phyloP scores from a whole-genome alignment of 1,140 invertebrate species.

The Pachypeltis micranthus region DNA sequence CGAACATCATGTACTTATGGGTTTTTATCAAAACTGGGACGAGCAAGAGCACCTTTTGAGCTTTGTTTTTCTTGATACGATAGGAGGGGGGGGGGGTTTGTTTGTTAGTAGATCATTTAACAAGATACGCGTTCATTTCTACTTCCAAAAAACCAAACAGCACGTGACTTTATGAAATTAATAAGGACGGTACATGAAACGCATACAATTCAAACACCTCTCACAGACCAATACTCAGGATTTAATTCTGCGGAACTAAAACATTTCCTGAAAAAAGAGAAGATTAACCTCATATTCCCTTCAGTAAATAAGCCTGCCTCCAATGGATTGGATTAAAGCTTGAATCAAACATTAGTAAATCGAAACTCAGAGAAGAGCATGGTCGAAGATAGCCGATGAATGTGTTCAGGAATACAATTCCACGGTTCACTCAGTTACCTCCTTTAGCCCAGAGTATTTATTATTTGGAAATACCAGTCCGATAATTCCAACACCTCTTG shows the following conservation, averaged over 20 bases:
- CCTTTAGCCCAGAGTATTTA: constrained; percentile 12
- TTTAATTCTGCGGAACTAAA: no score
- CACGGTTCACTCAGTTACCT: constrained; percentile 9
- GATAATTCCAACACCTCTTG: no score
- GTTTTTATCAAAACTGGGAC: no score
- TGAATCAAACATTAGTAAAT: constrained; percentile 20
- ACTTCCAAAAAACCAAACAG: constrained; percentile 30
- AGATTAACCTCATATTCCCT: constrained; percentile 20
- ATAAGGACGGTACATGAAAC: constrained; percentile 24
- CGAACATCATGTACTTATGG: no score
- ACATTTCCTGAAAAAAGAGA: no score
- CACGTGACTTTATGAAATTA: constrained; percentile 34
- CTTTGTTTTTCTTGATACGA: constrained; percentile 33
- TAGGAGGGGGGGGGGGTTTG: constrained; percentile 31
- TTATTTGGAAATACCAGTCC: no score
- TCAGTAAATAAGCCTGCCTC: constrained; percentile 19
- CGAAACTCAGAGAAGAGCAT: no score
- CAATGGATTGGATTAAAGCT: constrained; percentile 19
- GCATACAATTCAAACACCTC: constrained; percentile 28
- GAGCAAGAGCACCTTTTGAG: constrained; percentile 28
- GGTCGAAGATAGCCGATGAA: no score
- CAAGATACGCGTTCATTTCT: constrained; percentile 32
- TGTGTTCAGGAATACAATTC: constrained; percentile 5
- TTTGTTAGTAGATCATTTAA: constrained; percentile 22
- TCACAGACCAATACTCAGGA: no score